Percentiles rank a stretch among this genome's conserved stretches.
These are phyloP conservation scores for Corydoras maculifer DNA, from an alignment of 2,113 vertebrate genomes.

Conservation along the genomic window DNA sequence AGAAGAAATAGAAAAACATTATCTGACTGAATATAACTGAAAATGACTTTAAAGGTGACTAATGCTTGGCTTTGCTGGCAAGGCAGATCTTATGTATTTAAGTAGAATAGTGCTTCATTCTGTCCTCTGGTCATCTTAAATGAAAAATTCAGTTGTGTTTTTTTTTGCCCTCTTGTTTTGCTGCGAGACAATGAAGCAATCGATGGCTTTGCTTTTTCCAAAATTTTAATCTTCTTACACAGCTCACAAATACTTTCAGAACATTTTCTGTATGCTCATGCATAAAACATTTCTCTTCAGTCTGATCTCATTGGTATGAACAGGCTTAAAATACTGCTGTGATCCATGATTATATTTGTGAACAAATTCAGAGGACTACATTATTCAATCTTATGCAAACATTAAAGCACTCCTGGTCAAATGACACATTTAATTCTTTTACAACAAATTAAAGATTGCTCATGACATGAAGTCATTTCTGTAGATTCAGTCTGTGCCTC, in stretches of 20 bases:
- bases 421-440: too few relatives aligned
- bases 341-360: background rate
- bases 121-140: conserved; percentile 4
- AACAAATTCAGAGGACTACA: background rate
- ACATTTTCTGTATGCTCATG: conserved; percentile 7
- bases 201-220: conserved; percentile 8
- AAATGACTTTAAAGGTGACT: too few relatives aligned
- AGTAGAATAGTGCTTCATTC: background rate
- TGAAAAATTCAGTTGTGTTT: conserved; percentile 9
- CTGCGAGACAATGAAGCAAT: background rate
- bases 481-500: too few relatives aligned
- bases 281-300: conserved; percentile 12
- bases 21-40: too few relatives aligned
- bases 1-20: too few relatives aligned
- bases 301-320: background rate
- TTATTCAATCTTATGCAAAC: too few relatives aligned
- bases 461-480: too few relatives aligned
- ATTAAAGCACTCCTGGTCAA: too few relatives aligned
- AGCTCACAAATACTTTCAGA: conserved; percentile 1
- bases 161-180: conserved; percentile 5
- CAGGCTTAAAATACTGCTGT: background rate
- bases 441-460: too few relatives aligned
- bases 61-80: too few relatives aligned
- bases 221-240: conserved; percentile 19
- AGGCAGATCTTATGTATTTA: too few relatives aligned